Base-by-base conservation (phyloP, 2,888 invertebrate species). In the Brenthis daphne region DNA sequence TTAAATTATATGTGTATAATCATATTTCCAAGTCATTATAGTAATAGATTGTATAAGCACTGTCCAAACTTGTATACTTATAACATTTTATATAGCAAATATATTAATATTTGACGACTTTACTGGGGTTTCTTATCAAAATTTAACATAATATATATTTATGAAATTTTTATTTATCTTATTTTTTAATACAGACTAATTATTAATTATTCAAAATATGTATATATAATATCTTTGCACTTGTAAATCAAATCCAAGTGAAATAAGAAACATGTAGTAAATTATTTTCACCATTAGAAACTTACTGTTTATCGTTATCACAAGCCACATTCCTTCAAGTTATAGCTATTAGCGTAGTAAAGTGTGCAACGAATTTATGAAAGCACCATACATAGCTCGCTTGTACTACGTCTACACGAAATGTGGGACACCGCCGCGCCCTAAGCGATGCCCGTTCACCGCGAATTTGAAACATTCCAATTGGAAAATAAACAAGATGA, bases 391-490 rank as follows among this genome's bases (percentile, higher is more conserved):
- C 29, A 29, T 12, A 60, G 29, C 50, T 50, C 33, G 50, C 29
- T 50, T 29, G 60, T 60, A 60, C 60, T 60, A 60, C 50, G 50
- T 70, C 74, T 53, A 3, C 6, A 20, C 53, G 50, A 82, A 82
- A 90, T 87, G 86, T 91, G 80, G 91, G 87, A 80, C 90, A 83
- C 82, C 85, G 85, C 89, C 90, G 89, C 90, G 85, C 91, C 71
- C 58, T 65, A 29, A 29, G 61, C 51, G 47, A 64, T 60, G 65
- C 61, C 57, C 67, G 57, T 68, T 64, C 61, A 65, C 69, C 66
- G 68, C 57, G 55, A 29, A 53, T 56, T 63, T 47, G 20, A 58
- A 55, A 64, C 56, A 70, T 72, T 72, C 70, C 70, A 68, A 72
- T 72, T 63, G 63, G 68, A 72, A 70, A 64, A 68, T 57, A 51